Percentiles rank a stretch among this genome's conserved stretches.
These are phyloP conservation scores for Tadarida brasiliensis DNA, from an alignment of 2,797 vertebrate genomes.

Conservation along the genomic window DNA sequence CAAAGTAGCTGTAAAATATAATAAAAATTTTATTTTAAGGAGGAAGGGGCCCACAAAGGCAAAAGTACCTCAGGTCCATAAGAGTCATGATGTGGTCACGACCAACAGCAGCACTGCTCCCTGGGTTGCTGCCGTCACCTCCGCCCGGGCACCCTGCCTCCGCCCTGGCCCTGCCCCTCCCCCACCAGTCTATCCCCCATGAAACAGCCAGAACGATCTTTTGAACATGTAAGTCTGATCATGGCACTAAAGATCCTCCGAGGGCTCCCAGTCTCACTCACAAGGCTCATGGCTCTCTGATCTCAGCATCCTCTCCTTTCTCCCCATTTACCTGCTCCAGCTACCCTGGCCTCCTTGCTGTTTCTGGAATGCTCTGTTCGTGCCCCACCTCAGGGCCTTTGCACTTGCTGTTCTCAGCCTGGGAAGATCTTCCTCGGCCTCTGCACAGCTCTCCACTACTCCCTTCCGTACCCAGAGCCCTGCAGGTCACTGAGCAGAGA, in stretches of 20 bases:
- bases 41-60: background rate
- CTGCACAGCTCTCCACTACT: background rate
- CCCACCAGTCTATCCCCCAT: too few species aligned
- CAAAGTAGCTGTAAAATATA: background rate
- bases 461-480: background rate
- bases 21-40: background rate
- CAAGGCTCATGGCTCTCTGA: background rate
- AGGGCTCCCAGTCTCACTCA: background rate
- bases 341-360: background rate
- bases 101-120: too few species aligned
- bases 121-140: background rate
- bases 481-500: background rate
- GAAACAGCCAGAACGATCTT: background rate
- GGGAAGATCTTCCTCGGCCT: background rate
- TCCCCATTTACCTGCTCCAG: background rate
- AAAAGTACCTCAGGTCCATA: background rate
- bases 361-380: background rate
- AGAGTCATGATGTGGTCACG: background rate
- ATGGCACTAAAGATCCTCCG: background rate
- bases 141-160: background rate
- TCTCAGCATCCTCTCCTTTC: too few species aligned
- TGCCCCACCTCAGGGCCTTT: background rate
- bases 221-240: background rate
- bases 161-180: background rate
- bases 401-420: background rate